Conservation (phyloP, 2,113 vertebrate species). For the Carettochelys insculpta region DNA sequence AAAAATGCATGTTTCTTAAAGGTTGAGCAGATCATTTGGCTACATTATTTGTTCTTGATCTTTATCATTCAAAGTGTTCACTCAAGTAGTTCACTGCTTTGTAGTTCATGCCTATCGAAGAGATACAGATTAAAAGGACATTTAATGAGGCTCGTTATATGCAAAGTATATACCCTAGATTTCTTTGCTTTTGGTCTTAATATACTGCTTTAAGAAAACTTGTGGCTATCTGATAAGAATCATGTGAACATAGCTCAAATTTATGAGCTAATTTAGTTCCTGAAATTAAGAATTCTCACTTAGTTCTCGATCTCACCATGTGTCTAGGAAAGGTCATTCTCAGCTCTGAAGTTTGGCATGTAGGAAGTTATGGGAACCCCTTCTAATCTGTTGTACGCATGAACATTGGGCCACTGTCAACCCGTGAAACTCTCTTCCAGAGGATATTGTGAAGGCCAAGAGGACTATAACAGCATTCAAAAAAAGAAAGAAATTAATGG, state of each 20-base stretch:
- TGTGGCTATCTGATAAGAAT: neutral
- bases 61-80: neutral
- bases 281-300: neutral
- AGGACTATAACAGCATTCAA: too few species aligned
- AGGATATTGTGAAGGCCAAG: too few species aligned
- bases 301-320: too few species aligned
- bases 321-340: too few species aligned
- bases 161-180: neutral
- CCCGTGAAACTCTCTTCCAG: too few species aligned
- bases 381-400: too few species aligned
- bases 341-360: too few species aligned
- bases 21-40: neutral
- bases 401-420: too few species aligned
- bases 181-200: neutral
- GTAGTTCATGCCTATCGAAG: neutral
- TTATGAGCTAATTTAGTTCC: neutral
- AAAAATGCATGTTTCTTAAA: neutral
- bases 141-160: neutral
- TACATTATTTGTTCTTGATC: slow-evolving; percentile 17
- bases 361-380: too few species aligned
- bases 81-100: neutral
- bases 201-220: too few species aligned
- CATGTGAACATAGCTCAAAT: too few species aligned
- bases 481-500: too few species aligned
- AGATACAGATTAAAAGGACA: neutral